Percentiles rank a stretch among this genome's conserved stretches.
Evolutionary conservation across 30 jellyfish, hydroid and myxozoan genomes (phyloP).

Genomic region (Nemopilema nomurai): DNA sequence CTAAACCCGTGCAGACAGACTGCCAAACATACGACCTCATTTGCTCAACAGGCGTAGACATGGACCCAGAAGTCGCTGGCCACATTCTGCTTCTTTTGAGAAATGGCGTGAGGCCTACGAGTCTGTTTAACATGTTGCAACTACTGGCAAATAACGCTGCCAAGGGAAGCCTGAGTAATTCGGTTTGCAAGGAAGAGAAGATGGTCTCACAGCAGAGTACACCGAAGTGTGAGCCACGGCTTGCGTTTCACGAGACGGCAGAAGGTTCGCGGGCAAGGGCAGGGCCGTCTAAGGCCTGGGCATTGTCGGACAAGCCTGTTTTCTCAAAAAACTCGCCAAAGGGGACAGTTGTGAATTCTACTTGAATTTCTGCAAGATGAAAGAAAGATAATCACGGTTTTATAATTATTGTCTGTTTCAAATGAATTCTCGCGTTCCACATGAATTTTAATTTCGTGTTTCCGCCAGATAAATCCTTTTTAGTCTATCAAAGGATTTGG

Average conservation of each 20-base stretch:
- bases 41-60: conserved; percentile 1
- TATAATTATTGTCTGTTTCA: too few relatives aligned
- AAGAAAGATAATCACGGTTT: neutral
- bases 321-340: conserved; percentile 29
- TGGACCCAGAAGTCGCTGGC: conserved; percentile 30
- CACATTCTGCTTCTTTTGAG: conserved; percentile 20
- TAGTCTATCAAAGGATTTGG: too few relatives aligned
- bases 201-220: neutral
- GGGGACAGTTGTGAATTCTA: neutral
- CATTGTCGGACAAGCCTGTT: conserved; percentile 12
- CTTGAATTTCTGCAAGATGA: neutral
- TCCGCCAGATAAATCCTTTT: too few relatives aligned
- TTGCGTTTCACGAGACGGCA: neutral
- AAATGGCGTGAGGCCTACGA: conserved; percentile 47
- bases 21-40: conserved; percentile 4
- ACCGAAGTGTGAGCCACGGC: neutral
- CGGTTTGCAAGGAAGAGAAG: neutral
- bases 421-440: too few relatives aligned
- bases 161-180: neutral
- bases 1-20: conserved; percentile 32
- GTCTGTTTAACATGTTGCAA: conserved; percentile 28
- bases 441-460: too few relatives aligned
- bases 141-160: conserved; percentile 12
- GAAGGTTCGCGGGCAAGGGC: neutral
- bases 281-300: conserved; percentile 29